Evolutionary conservation across 2,888 invertebrate genomes (phyloP), one percentile per base, ranked within the genome.

Genomic region (Steinernema hermaphroditum): DNA sequence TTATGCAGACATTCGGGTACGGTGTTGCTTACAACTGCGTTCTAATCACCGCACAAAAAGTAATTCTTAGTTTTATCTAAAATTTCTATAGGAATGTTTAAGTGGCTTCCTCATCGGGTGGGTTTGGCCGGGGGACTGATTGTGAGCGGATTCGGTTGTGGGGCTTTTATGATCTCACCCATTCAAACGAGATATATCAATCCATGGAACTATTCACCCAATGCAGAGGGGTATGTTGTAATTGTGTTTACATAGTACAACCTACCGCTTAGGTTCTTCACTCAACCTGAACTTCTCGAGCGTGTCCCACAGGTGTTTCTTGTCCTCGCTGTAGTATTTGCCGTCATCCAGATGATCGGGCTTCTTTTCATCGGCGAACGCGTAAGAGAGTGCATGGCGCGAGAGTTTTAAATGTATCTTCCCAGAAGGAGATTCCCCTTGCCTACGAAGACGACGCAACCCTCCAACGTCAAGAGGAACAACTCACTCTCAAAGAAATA

Each of bases 131-230:
- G 85, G 69, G 88, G 88, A 0, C 74, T 87, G 8, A 87, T 88
- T 16, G 87, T 88, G 14, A 87, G 86, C 16, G 88, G 88, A 1
- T 88, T 86, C 74, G 88, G 88, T 0, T 85, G 86, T 32, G 87
- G 88, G 0, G 85, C 87, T 1, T 83, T 87, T 73, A 79, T 87
- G 32, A 86, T 87, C 74, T 82, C 87, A 46, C 87, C 87, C 72
- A 75, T 88, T 19, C 86, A 88, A 62, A 84, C 84, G 19, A 79
- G 76, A 22, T 84, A 77, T 70, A 80, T 85, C 54, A 85, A 85
- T 75, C 85, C 85, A 0, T 72, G 82, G 24, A 82, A 85, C 44
- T 80, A 82, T 44, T 74, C 78, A 8, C 80, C 80, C 14, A 79
- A 83, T 71, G 73, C 69, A 9, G 77, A 85, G 1, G 83, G 82